phyloP scores from a whole-genome alignment of 1,140 invertebrate species.

The Panagrolaimus sp. region DNA sequence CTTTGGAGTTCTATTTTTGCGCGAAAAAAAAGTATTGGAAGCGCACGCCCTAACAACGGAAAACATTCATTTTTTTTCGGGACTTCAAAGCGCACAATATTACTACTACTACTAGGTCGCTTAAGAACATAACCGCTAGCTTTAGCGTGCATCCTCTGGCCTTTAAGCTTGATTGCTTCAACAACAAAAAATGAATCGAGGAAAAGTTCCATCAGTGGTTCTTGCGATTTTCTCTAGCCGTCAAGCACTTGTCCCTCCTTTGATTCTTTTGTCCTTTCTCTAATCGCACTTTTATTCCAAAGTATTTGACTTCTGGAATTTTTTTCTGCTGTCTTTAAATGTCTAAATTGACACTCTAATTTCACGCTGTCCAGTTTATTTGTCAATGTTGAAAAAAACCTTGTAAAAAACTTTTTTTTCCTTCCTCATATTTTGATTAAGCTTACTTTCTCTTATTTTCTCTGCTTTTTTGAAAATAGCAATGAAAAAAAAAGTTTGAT shows the following conservation, averaged over 20 bases:
- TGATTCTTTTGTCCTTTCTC: neutral
- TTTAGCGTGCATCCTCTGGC: too few relatives aligned
- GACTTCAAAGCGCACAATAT: too few relatives aligned
- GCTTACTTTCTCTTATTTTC: neutral
- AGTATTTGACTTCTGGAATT: constrained; percentile 7
- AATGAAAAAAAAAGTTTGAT: too few relatives aligned
- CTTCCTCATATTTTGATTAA: neutral
- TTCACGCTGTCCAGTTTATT: constrained; percentile 6
- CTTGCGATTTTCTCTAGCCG: constrained; percentile 12
- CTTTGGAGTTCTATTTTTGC: too few relatives aligned
- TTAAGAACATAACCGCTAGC: too few relatives aligned
- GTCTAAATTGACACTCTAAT: constrained; percentile 15
- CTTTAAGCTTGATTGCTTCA: neutral
- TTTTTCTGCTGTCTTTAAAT: neutral
- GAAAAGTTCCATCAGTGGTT: neutral
- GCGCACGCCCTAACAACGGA: too few relatives aligned
- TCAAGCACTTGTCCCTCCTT: constrained; percentile 1
- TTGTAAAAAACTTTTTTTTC: constrained; percentile 4
- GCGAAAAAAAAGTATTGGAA: too few relatives aligned
- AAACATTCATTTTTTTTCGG: too few relatives aligned
- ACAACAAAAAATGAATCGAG: neutral
- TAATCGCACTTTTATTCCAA: constrained; percentile 1
- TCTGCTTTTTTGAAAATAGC: too few relatives aligned
- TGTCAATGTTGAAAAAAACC: neutral
- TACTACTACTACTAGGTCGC: too few relatives aligned